phyloP scores from a whole-genome alignment of 2,888 invertebrate genomes.

The Acronicta psi region DNA sequence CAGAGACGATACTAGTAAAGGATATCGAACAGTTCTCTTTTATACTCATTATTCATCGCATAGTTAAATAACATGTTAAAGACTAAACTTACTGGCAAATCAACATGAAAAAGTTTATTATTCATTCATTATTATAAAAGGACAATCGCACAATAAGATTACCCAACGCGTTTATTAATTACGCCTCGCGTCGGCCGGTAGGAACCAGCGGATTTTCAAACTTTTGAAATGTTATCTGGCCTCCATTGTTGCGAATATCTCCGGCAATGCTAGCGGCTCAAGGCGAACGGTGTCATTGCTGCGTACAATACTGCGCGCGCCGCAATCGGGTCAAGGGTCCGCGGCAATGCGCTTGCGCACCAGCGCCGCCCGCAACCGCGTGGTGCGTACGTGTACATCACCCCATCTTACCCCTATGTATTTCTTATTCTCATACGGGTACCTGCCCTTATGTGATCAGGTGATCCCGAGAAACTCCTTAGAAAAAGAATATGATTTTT shows the following conservation, averaged over 20 bases:
- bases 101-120: conserved; percentile 34
- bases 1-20: conserved; percentile 38
- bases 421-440: conserved; percentile 66
- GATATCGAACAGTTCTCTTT: conserved; percentile 34
- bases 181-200: conserved; percentile 71
- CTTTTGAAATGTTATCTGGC: conserved; percentile 89
- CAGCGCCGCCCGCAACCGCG: conserved; percentile 40
- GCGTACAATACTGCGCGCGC: conserved; percentile 84
- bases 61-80: conserved; percentile 33
- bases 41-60: conserved; percentile 29
- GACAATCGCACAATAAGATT: conserved; percentile 71
- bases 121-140: conserved; percentile 51
- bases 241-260: conserved; percentile 89
- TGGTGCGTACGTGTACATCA: conserved; percentile 29
- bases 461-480: conserved; percentile 71
- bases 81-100: conserved; percentile 22
- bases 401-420: conserved; percentile 53
- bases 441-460: conserved; percentile 82
- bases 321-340: conserved; percentile 87
- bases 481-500: conserved; percentile 61
- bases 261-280: conserved; percentile 88
- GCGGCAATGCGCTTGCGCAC: conserved; percentile 69
- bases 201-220: conserved; percentile 86
- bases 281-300: conserved; percentile 89
- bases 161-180: conserved; percentile 82